Percentiles rank a stretch among this genome's conserved stretches.
These are phyloP conservation scores for Scaptomyza montana DNA, from an alignment of 1,140 invertebrate genomes.

Conservation along the genomic window DNA sequence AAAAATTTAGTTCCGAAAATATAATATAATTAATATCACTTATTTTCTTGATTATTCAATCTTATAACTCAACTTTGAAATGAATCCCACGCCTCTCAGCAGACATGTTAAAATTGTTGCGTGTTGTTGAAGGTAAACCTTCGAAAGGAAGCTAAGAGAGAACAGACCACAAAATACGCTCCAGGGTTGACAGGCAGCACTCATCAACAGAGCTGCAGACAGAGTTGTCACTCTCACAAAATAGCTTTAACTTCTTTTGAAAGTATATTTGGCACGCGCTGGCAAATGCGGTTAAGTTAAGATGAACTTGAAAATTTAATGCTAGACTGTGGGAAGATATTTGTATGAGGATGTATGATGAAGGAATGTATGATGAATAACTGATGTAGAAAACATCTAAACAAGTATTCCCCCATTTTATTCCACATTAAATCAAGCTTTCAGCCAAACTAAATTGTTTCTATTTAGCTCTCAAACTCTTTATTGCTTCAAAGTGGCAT, in stretches of 20 bases:
- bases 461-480: not conserved
- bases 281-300: not conserved
- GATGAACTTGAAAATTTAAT: not conserved
- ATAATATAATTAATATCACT: too few relatives aligned
- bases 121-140: conserved; percentile 8
- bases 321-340: not conserved
- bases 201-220: conserved; percentile 15
- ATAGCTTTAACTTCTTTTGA: too few relatives aligned
- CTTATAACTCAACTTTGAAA: not conserved
- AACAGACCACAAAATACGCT: conserved; percentile 11
- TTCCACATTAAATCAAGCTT: too few relatives aligned
- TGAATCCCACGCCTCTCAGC: conserved; percentile 4
- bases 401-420: too few relatives aligned
- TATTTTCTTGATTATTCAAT: too few relatives aligned
- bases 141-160: not conserved
- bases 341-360: not conserved
- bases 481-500: conserved; percentile 1
- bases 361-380: too few relatives aligned
- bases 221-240: conserved; percentile 5
- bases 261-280: conserved; percentile 4
- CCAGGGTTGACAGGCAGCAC: conserved; percentile 23
- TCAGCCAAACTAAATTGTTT: too few relatives aligned
- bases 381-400: too few relatives aligned
- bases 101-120: conserved; percentile 12
- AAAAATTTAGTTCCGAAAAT: too few relatives aligned